Base-by-base conservation (phyloP, 2,797 vertebrate species). In the Sebastes jordani region DNA sequence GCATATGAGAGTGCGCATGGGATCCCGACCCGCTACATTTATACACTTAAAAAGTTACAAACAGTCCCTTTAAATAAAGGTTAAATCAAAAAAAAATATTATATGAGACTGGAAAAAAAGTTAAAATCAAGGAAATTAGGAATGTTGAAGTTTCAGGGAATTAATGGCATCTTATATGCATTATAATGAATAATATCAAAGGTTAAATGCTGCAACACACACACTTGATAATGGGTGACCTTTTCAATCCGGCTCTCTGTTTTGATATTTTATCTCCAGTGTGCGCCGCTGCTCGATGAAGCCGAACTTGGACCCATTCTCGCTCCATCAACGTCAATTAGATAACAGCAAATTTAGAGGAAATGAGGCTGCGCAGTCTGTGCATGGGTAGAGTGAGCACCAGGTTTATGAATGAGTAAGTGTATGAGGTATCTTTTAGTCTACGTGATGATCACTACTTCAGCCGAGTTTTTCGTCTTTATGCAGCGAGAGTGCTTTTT, bases 261-360 rank as follows among this genome's bases (percentile, higher is more conserved):
- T 86, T 74, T 74, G 4, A 74, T 54, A 13, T 49, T 20, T 6
- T 56, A 25, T 67, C 55, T 76, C 22, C 60, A 54, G 55, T 32
- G 49, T 52, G 71, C 54, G 4, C 42, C 4, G 3, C 55, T 55
- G 76, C 61, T 74, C 80, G 10, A 10, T 60, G 64, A 30, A 58
- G 30, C 68, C 2, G 3, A 80, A 77, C 58, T 18, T 64, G 2
- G 46, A 46, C 11, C 38, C 22, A 22, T 54, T 71, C 29, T 54
- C 1, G 1, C 73, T 64, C 75, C 73, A 60, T 83, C 78, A 83
- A 2, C 1, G 2, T 79, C 80, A 82, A 70, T 85, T 84, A 82
- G 74, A 82, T 80, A 79, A 76, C 63, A 73, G 60, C 76, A 77
- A 18, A 42, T 77, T 70, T 14, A 25, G 63, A 78, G 68, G 55